Evolutionary conservation across 2,888 invertebrate genomes (phyloP).

Genomic region (Chaetogeoica ovagalla): DNA sequence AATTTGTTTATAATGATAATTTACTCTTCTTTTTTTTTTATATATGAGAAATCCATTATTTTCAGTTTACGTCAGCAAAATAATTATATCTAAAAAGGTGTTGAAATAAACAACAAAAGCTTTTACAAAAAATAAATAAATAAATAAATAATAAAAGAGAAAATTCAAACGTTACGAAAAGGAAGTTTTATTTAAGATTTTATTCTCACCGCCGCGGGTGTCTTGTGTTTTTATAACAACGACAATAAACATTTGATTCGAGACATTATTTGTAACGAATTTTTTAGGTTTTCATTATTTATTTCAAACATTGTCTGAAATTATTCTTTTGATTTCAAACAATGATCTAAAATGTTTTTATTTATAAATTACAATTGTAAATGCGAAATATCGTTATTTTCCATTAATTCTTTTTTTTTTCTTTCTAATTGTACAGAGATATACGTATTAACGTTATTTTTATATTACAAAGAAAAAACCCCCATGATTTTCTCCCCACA

Average conservation of each 20-base stretch:
- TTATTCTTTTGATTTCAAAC: neutral
- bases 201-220: neutral
- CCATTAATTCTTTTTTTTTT: too few species aligned
- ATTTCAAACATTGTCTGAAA: neutral
- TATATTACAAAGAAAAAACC: neutral
- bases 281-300: neutral
- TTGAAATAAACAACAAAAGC: conserved; percentile 30
- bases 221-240: neutral
- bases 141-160: conserved; percentile 13
- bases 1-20: conserved; percentile 50
- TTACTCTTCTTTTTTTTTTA: conserved; percentile 50
- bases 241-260: neutral
- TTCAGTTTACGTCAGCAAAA: conserved; percentile 44
- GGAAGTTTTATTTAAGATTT: conserved; percentile 15
- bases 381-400: too few species aligned
- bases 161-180: conserved; percentile 21
- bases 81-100: conserved; percentile 47
- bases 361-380: too few species aligned
- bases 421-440: too few species aligned
- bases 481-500: too few species aligned
- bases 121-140: conserved; percentile 7
- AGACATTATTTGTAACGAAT: conserved; percentile 4
- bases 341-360: too few species aligned
- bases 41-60: conserved; percentile 36
- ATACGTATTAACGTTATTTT: too few species aligned